phyloP scores from a whole-genome alignment of 2,797 vertebrate genomes.

The Onychomys arenicola region DNA sequence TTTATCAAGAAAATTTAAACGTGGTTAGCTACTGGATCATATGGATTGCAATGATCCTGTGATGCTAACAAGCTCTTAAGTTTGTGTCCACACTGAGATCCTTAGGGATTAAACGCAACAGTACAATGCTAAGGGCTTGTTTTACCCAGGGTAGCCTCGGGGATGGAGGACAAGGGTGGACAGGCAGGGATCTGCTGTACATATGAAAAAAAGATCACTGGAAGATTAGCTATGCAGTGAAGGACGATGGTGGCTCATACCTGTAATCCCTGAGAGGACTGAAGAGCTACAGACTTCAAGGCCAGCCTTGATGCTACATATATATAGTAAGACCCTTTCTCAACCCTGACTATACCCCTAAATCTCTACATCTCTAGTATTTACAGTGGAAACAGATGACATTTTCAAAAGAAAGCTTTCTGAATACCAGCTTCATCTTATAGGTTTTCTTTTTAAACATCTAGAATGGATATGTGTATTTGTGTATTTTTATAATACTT shows the following conservation, averaged over 20 bases:
- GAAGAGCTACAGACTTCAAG: background rate
- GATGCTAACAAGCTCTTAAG: background rate
- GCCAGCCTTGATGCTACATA: background rate
- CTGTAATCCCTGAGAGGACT: background rate
- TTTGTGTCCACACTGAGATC: background rate
- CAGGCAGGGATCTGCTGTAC: background rate
- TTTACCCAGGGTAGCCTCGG: background rate
- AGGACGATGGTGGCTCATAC: background rate
- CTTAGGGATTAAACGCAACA: background rate
- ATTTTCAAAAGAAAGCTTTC: constrained; percentile 30
- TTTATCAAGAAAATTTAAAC: constrained; percentile 5
- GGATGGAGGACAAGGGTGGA: background rate
- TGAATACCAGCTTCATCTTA: background rate
- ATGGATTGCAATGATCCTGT: background rate
- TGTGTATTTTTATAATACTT: background rate
- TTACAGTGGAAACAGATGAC: constrained; percentile 1
- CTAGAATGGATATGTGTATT: background rate
- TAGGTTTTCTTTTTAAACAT: background rate
- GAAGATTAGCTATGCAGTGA: background rate
- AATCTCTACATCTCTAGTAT: background rate
- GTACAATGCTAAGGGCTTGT: background rate
- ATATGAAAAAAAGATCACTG: background rate
- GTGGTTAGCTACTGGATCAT: background rate
- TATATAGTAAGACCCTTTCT: background rate
- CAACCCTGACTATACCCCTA: background rate